Conservation (phyloP, 2,797 vertebrate species). For the Chaenodraco wilsoni region DNA sequence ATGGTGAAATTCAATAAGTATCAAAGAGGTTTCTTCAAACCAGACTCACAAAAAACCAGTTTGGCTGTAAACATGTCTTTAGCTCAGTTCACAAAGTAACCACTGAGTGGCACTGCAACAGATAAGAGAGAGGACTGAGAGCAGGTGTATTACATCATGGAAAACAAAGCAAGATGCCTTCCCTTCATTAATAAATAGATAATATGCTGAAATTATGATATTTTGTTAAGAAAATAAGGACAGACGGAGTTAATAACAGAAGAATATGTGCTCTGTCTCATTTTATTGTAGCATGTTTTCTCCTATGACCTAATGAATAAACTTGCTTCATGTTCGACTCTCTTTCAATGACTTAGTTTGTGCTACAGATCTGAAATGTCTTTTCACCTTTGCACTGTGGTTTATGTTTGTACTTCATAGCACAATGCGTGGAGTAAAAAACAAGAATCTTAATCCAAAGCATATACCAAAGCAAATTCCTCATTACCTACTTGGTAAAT, state of each 20-base stretch:
- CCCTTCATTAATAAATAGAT: neutral
- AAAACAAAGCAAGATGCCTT: conserved; percentile 19
- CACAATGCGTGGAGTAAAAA: too few relatives aligned
- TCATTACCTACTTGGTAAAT: too few relatives aligned
- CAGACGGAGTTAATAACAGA: neutral
- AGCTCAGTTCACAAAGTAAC: conserved; percentile 40
- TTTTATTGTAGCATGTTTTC: too few relatives aligned
- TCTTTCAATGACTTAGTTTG: too few relatives aligned
- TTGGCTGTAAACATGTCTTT: neutral
- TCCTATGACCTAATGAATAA: too few relatives aligned
- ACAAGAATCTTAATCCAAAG: too few relatives aligned
- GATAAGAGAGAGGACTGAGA: conserved; percentile 1
- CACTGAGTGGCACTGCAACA: conserved; percentile 59
- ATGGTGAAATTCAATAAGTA: neutral
- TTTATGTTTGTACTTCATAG: too few relatives aligned
- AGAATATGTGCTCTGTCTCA: neutral
- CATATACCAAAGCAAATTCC: too few relatives aligned
- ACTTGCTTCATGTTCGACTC: too few relatives aligned
- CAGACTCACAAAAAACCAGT: conserved; percentile 19
- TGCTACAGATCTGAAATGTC: too few relatives aligned
- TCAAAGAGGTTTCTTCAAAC: neutral
- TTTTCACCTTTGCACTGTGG: too few relatives aligned
- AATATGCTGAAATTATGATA: neutral
- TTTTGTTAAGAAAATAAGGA: conserved; percentile 6
- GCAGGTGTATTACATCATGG: conserved; percentile 42